Evolutionary conservation across 2,797 vertebrate genomes (phyloP), one percentile per base, ranked within the genome.

Genomic region (Orestias chungarensis): DNA sequence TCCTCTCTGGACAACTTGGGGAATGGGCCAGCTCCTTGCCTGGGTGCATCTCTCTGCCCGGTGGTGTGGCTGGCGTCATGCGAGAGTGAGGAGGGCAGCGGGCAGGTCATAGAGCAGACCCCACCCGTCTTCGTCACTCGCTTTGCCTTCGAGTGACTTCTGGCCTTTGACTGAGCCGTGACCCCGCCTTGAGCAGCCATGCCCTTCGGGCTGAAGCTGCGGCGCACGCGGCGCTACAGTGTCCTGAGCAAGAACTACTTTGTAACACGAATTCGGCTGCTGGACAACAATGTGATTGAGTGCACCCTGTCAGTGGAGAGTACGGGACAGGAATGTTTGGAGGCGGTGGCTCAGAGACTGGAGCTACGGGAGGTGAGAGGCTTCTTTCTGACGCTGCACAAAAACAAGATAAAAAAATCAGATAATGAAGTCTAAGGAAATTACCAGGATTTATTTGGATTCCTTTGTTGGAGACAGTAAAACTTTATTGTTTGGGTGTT

Each of bases 181-280:
- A 80, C 76, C 71, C 14, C 52, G 61, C 80, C 74, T 46, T 23
- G 87, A 86, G 88, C 85, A 92, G 90, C 90, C 95, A 99, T 99
- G 97, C 97, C 97, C 83, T 99, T 99, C 80, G 94, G 96, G 78
- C 93, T 99, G 87, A 98, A 96, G 81, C 93, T 97, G 75, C 91
- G 96, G 78, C 96, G 97, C 79, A 97, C 97, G 1, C 92, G 97
- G 84, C 96, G 97, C 88, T 99, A 99, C 93, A 99, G 97, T 0
- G 97, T 99, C 82, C 86, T 98, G 81, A 99, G 96, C 95, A 99
- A 99, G 94, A 99, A 99, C 91, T 97, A 96, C 88, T 99, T 99
- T 59, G 96, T 99, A 89, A 98, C 96, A 0, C 93, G 96, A 71
- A 98, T 99, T 79, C 95, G 95, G 73, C 94, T 97, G 84, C 83